phyloP scores from a whole-genome alignment of 2,888 invertebrate genomes.

The Cephus spinipes region DNA sequence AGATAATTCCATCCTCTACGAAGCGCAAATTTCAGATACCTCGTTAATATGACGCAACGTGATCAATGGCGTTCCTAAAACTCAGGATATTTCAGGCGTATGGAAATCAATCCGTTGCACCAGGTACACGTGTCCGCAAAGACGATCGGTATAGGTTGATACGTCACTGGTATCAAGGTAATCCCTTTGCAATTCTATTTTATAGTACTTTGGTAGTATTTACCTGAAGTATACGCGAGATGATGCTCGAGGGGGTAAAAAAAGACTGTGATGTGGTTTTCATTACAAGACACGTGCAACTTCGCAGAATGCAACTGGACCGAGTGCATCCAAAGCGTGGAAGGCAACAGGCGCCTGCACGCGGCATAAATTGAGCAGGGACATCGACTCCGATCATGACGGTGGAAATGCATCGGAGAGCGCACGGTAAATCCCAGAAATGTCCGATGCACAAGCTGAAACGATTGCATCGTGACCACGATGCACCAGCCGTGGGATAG shows the following conservation, averaged over 20 bases:
- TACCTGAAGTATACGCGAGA: no score
- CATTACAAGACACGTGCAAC: background rate
- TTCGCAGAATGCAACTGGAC: background rate
- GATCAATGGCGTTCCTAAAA: background rate
- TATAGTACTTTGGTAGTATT: no score
- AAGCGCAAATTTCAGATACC: background rate
- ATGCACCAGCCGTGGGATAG: background rate
- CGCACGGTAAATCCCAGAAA: background rate
- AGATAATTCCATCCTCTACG: background rate
- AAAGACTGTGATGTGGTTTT: background rate
- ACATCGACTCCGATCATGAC: background rate
- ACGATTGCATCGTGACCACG: background rate
- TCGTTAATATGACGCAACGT: background rate
- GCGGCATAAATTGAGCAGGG: background rate
- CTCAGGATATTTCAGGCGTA: background rate
- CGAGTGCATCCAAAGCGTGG: background rate
- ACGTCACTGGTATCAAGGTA: no score
- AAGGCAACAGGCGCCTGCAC: background rate
- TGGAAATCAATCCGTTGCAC: background rate
- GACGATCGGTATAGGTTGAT: background rate
- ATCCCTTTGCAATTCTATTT: no score
- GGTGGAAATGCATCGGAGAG: background rate
- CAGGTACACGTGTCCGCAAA: background rate
- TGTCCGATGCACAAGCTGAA: background rate
- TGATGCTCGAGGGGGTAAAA: no score